Evolutionary conservation across 1,140 invertebrate species (phyloP).

Genomic region (Leptinotarsa defecta): DNA sequence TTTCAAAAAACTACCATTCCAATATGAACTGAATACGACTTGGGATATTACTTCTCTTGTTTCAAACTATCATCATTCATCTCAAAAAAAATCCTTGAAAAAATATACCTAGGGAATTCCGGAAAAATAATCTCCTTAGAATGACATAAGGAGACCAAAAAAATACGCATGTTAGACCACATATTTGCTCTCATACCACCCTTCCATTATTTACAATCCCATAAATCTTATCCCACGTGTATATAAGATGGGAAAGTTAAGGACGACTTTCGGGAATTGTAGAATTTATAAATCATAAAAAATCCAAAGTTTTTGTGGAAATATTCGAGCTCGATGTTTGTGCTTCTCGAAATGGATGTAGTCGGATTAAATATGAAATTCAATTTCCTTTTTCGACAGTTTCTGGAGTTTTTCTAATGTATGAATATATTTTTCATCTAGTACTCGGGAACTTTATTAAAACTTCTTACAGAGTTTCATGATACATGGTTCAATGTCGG

Average conservation of each 20-base stretch:
- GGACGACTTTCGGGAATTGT: constrained; percentile 35
- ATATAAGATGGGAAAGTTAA: constrained; percentile 42
- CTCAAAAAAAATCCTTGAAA: not conserved
- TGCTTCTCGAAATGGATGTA: constrained; percentile 30
- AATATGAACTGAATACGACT: too few relatives aligned
- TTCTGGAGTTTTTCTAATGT: constrained; percentile 28
- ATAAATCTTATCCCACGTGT: constrained; percentile 44
- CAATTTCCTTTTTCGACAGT: constrained; percentile 36
- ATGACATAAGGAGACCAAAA: not conserved
- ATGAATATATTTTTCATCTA: constrained; percentile 25
- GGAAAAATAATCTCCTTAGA: not conserved
- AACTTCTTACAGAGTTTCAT: not conserved
- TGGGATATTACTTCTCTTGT: not conserved
- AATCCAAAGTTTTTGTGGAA: constrained; percentile 35
- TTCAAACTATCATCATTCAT: not conserved
- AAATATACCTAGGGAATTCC: not conserved
- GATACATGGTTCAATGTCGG: too few relatives aligned
- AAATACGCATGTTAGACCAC: constrained; percentile 17
- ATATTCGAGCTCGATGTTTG: constrained; percentile 13
- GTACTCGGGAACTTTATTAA: constrained; percentile 22
- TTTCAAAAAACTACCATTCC: too few relatives aligned
- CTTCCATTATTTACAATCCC: constrained; percentile 43
- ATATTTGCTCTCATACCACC: constrained; percentile 24
- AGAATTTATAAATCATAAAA: constrained; percentile 44
- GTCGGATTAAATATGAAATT: constrained; percentile 39